Base-by-base conservation (phyloP, 2,888 invertebrate genomes). In the Heliconius erato region DNA sequence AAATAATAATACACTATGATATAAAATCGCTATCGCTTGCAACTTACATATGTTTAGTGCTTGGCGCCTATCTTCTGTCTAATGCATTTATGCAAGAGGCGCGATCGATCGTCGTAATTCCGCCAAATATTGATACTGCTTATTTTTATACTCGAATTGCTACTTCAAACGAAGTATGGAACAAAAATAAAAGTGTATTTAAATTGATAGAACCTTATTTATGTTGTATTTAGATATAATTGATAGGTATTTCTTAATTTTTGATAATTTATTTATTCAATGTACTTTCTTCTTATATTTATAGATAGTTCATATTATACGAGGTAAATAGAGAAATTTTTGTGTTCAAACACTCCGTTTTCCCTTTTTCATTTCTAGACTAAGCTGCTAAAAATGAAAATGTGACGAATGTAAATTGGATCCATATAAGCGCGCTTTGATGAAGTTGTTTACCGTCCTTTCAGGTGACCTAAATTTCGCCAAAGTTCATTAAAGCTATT, bases 71-170 rank as follows among this genome's bases (percentile, higher is more conserved):
- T 93, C 95, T 94, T 94, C 94, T 93, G 93, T 86, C 94, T 95
- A 95, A 95, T 95, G 95, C 95, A 95, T 95, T 95, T 94, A 95
- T 95, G 95, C 95, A 95, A 91, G 92, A 95, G 94, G 89, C 91
- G 87, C 90, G 94, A 93, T 95, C 95, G 95, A 95, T 94, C 91
- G 91, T 91, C 91, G 94, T 93, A 93, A 94, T 94, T 94, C 92
- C 91, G 85, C 84, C 85, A 80, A 86, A 85, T 84, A 86, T 84
- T 84, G 81, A 71, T 63, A 79, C 74, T 69, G 72, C 65, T 82
- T 82, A 68, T 84, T 80, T 84, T 82, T 81, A 49, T 79, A 79
- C 78, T 69, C 67, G 65, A 72, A 80, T 77, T 80, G 79, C 80
- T 82, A 65, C 82, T 77, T 79, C 82, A 79, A 84, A 82, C 74